Base-by-base conservation (phyloP, 1,140 invertebrate genomes). In the Aphidius ervi region DNA sequence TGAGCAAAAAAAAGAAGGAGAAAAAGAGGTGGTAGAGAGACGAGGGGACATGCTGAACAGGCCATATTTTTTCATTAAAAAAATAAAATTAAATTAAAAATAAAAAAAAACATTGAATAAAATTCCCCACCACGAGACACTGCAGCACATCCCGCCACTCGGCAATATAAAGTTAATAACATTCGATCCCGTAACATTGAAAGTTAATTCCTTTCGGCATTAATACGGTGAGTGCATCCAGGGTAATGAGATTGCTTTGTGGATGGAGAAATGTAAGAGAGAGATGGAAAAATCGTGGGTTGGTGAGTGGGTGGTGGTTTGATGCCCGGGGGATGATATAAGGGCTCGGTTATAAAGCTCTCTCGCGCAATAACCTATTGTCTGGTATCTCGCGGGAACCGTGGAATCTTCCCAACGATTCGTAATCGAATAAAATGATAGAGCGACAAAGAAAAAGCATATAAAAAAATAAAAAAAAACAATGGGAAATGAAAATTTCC, bases 141-240 rank as follows among this genome's bases (percentile, higher is more conserved):
- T n/a, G 9, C 48, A 10, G 65, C 61, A 61, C 66, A 63, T 46
- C 55, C 62, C 49, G 10, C 54, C 64, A 68, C 65, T 66, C 70
- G 65, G 66, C 70, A 75, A 75, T 75, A 74, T 73, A 74, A 77
- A 76, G 70, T 76, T 75, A 75, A 73, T 76, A 73, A 76, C 69
- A 70, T 72, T 73, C 76, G 70, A 75, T 76, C 69, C 71, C 63
- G 64, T 69, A 70, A 73, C 69, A 68, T 71, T 63, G 68, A 76
- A 77, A 76, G 69, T 74, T 77, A 76, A 77, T 78, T 75, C 70
- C 71, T 74, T 72, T 70, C 62, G 70, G 71, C 71, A 78, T 77
- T 77, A 77, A 77, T 76, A 76, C 71, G 65, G 70, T 68, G 72
- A 76, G 70, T 76, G 74, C 70, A 75, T 74, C 67, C 68, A 10